Conservation (phyloP, 2,888 invertebrate species). For the Acronicta aceris region DNA sequence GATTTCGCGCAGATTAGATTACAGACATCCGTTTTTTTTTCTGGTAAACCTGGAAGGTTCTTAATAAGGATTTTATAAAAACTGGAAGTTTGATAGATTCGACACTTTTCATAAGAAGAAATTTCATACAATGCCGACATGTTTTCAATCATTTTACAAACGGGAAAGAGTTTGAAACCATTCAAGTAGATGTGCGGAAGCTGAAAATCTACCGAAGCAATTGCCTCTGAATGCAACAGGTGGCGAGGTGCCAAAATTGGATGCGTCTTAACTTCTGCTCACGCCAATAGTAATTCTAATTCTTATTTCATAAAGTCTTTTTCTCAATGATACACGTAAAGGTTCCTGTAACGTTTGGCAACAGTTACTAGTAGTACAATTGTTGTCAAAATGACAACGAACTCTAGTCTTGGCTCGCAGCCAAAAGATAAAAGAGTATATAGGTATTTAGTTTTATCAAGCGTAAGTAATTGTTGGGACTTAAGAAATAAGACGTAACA, state of each 20-base stretch:
- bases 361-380: conserved; percentile 13
- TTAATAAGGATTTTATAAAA: too few relatives aligned
- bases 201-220: conserved; percentile 31
- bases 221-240: conserved; percentile 45
- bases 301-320: conserved; percentile 3
- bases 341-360: conserved; percentile 6
- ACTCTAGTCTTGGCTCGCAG: conserved; percentile 57
- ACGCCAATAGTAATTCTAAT: conserved; percentile 8
- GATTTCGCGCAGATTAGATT: too few relatives aligned
- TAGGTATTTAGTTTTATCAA: conserved; percentile 42
- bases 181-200: conserved; percentile 23
- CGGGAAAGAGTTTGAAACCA: background rate
- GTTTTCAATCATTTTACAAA: too few relatives aligned
- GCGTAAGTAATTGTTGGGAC: conserved; percentile 23
- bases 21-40: too few relatives aligned
- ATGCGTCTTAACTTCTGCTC: conserved; percentile 25
- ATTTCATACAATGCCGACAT: too few relatives aligned
- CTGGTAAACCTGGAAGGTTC: too few relatives aligned
- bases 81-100: too few relatives aligned
- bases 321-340: background rate
- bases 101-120: too few relatives aligned
- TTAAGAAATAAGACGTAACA: conserved; percentile 14
- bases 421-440: conserved; percentile 52
- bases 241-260: conserved; percentile 56
- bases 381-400: conserved; percentile 66